A percentile compares a stretch with the other conserved stretches of the same genome.
Evolutionary conservation across 2,797 vertebrate genomes (phyloP).

Genomic region (Sebastolobus altivelis): DNA sequence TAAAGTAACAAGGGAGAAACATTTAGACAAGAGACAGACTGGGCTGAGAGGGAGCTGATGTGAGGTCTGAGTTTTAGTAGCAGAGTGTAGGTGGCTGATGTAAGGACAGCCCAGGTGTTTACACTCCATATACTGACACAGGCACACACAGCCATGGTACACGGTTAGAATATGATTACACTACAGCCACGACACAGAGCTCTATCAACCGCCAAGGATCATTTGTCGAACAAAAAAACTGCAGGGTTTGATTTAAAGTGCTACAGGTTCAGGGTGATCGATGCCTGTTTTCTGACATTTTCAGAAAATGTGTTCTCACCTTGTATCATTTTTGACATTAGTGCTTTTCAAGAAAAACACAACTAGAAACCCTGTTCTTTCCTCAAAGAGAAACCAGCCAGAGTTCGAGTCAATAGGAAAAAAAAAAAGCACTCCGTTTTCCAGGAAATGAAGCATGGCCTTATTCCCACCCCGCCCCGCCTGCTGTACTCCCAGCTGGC

Average conservation of each 20-base stretch:
- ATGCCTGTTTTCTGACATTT: conserved; percentile 29
- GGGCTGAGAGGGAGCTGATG: not conserved
- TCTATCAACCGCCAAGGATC: conserved; percentile 15
- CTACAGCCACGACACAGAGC: conserved; percentile 6
- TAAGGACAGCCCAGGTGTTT: conserved; percentile 38
- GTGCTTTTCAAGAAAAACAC: conserved; percentile 13
- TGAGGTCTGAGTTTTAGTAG: not conserved
- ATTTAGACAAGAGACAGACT: not conserved
- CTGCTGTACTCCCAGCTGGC: conserved; percentile 76
- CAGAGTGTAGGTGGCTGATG: conserved; percentile 30
- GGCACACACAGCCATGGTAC: not conserved
- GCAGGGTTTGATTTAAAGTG: conserved; percentile 24
- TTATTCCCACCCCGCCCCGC: conserved; percentile 56
- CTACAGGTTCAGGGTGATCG: not conserved
- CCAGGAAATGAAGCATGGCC: conserved; percentile 54
- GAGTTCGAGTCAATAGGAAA: conserved; percentile 3
- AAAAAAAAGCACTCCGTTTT: conserved; percentile 28
- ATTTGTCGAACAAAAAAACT: conserved; percentile 25
- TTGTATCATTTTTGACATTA: not conserved
- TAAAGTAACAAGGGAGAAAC: conserved; percentile 13
- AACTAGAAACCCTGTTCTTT: not conserved
- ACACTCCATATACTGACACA: conserved; percentile 24
- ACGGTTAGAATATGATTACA: conserved; percentile 37
- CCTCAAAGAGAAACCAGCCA: not conserved
- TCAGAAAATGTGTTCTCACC: conserved; percentile 7